Evolutionary conservation across 1,140 invertebrate genomes (phyloP).

Genomic region (Heliconius melpomene): DNA sequence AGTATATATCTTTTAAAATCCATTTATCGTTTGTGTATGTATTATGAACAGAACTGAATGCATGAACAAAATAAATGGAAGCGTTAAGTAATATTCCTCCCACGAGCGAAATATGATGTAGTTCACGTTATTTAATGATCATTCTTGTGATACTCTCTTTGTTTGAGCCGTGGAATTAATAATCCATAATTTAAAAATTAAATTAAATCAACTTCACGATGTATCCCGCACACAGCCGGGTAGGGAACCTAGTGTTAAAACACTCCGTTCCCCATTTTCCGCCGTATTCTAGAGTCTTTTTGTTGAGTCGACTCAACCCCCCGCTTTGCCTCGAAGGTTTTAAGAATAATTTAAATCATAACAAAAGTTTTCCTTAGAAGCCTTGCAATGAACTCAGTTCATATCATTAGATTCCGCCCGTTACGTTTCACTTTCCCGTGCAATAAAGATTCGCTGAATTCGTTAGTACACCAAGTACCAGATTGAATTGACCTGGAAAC

Average conservation of each 20-base stretch:
- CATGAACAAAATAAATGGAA: neutral
- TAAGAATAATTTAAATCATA: no score
- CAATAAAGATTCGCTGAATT: neutral
- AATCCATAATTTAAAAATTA: no score
- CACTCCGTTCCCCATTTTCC: no score
- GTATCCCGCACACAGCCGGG: no score
- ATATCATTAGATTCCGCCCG: no score
- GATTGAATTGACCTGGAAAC: conserved; percentile 1
- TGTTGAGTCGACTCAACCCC: no score
- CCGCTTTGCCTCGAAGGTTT: neutral
- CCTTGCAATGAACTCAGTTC: no score
- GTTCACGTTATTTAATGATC: neutral
- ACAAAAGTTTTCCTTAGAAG: no score
- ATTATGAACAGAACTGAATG: neutral
- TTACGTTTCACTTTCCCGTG: neutral
- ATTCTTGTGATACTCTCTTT: neutral
- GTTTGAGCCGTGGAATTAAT: neutral
- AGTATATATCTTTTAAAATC: neutral
- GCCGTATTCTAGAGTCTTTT: no score
- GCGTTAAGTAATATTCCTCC: neutral
- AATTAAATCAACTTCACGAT: no score
- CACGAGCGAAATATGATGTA: neutral
- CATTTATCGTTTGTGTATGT: neutral
- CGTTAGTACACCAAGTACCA: neutral
- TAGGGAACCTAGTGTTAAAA: no score